These are phyloP conservation scores for Periplaneta americana DNA, from an alignment of 1,140 invertebrate genomes.

Conservation along the genomic window DNA sequence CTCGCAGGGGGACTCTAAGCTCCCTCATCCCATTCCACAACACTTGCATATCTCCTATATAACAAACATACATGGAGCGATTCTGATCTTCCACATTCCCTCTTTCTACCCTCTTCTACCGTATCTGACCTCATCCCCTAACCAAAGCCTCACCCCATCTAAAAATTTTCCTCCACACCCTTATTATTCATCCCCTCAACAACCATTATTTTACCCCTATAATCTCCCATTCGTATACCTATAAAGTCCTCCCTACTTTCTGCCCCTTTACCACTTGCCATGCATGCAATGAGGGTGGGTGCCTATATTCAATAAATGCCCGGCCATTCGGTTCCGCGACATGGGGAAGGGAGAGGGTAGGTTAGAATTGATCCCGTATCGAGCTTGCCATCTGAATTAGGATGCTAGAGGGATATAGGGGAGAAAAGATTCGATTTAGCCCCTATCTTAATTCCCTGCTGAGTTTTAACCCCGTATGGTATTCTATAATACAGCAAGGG, in stretches of 20 bases:
- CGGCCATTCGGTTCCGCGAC: neutral
- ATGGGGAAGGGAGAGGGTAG: neutral
- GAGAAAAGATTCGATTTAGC: neutral
- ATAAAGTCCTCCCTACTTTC: neutral
- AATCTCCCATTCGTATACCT: neutral
- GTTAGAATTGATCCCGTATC: neutral
- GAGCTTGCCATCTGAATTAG: neutral
- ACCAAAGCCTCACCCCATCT: neutral
- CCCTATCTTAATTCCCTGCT: slow-evolving; percentile 8
- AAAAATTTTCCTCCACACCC: slow-evolving; percentile 1
- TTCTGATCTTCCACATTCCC: neutral
- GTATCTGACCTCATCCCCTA: too few species aligned
- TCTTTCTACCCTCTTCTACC: neutral
- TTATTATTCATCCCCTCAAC: slow-evolving; percentile 4
- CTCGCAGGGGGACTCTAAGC: neutral
- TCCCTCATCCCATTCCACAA: neutral
- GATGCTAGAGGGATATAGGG: neutral
- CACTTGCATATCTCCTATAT: neutral
- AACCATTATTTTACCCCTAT: slow-evolving; percentile 8
- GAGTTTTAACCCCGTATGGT: neutral
- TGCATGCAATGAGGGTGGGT: neutral
- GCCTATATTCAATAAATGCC: slow-evolving; percentile 7
- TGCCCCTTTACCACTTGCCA: neutral
- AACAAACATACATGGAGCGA: neutral
- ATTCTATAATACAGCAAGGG: neutral